Base-by-base conservation (phyloP, 2,888 invertebrate genomes). In the Punctoribates punctum region DNA sequence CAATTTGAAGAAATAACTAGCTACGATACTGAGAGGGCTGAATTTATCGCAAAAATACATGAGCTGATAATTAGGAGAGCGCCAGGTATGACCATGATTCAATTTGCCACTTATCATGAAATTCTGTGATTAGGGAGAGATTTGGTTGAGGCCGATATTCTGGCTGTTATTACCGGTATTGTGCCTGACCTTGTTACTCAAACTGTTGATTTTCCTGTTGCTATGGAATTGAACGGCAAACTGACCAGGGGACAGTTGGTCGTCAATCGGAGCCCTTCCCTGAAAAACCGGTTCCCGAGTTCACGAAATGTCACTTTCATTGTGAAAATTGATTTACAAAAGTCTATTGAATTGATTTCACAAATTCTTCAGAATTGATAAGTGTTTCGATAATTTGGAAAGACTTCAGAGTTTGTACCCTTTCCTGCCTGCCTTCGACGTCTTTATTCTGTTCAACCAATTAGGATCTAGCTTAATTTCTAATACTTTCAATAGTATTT, bases 91-190 rank as follows among this genome's bases (percentile, higher is more conserved):
- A 8, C 42, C 42, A 13, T 13, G 8, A 42, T 42, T 42, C 8
- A 9, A 13, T 42, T 42, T 42, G 42, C 1, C 1, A 42, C 11
- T 42, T 5, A 42, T 38, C 23, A 25, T 20, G 23, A 54, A 5
- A 29, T 65, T 25, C 74, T 77, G 25, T 75, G 76, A n/a, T n/a
- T n/a, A n/a, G n/a, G n/a, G n/a, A n/a, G n/a, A n/a, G n/a, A n/a
- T n/a, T n/a, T n/a, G n/a, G n/a, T n/a, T n/a, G n/a, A n/a, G n/a
- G n/a, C n/a, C n/a, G 79, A 79, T 54, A n/a, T 79, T 15, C 29
- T 77, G 20, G 79, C 76, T 0, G 76, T 79, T 9, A 75, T 76
- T 3, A 46, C 77, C 0, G 20, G 13, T 1, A 23, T 78, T 1
- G 76, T 73, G 13, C 78, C 79, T 6, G 46, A 76, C 0, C 42